These are phyloP conservation scores for Scyliorhinus canicula DNA, from an alignment of 2,797 vertebrate genomes.

Conservation along the genomic window DNA sequence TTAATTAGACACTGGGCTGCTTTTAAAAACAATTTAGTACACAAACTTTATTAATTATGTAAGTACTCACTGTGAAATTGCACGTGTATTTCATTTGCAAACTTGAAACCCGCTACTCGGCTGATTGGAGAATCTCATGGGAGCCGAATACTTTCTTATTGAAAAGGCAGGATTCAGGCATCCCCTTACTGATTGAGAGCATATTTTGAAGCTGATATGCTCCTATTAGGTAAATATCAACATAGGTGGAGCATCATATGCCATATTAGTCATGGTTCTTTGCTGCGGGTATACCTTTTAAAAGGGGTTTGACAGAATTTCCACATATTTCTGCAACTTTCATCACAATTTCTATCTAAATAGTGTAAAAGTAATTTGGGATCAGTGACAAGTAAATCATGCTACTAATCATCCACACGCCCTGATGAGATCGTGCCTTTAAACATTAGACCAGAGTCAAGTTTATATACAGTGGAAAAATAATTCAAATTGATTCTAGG, in stretches of 20 bases:
- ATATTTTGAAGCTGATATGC: neutral
- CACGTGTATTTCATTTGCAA: neutral
- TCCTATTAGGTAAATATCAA: neutral
- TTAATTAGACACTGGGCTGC: neutral
- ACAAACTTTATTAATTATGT: neutral
- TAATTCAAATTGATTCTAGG: neutral
- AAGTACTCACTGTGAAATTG: neutral
- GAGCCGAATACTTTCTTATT: neutral
- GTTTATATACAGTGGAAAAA: neutral
- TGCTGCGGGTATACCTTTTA: neutral
- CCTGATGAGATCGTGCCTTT: no score
- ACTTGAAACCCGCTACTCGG: neutral
- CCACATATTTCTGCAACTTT: neutral
- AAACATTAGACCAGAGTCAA: neutral
- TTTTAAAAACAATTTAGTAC: neutral
- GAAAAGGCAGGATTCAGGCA: neutral
- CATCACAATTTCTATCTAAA: neutral
- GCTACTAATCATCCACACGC: neutral
- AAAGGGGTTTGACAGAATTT: neutral
- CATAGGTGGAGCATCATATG: neutral
- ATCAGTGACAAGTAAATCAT: neutral
- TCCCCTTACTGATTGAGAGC: no score
- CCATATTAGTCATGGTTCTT: neutral
- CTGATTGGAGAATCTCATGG: neutral
- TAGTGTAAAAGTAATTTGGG: neutral